Evolutionary conservation across 2,113 vertebrate genomes (phyloP), one percentile per base, ranked within the genome.

Genomic region (Eretmochelys imbricata): DNA sequence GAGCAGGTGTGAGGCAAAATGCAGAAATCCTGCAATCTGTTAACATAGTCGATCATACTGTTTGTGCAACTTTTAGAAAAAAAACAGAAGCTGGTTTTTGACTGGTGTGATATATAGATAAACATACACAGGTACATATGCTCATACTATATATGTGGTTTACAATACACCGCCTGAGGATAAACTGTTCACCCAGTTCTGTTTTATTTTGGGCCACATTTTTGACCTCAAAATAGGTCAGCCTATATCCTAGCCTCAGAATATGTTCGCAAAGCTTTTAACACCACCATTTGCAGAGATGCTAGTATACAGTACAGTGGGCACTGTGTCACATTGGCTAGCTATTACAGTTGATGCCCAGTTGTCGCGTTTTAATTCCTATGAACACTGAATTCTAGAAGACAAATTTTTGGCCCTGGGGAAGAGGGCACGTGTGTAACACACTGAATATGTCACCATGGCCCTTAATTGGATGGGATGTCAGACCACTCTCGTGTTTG

Each of bases 261-360:
- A 89, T 16, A 2, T 3, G 3, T 25, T 7, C 8, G 13, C 9
- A 78, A 46, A 46, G 25, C 75, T 78, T 78, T 12, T 38, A 42
- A 1, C 1, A 65, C 1, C 0, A 0, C 49, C 1, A 0, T 80
- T 51, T 82, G 82, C 51, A 46, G 62, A 92, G 76, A 4, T 31
- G 27, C 69, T 94, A 51, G 3, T 6, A 11, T 19, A 69, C 20
- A 19, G 13, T 75, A 13, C 35, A 48, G 6, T 27, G 42, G 42
- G 42, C 25, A 78, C 24, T 38, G 4, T 48, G 42, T 7, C 38
- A 48, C 42, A 27, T 48, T 48, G 42, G 12, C 25, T 27, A 48
- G 42, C 24, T 48, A 78, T 25, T 78, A 76, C 75, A 78, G 13
- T 48, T 78, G 42, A 25, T 48, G 24, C 6, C 75, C 11, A 8